These are phyloP conservation scores for Rhinella marina DNA, from an alignment of 2,797 vertebrate genomes.

Conservation along the genomic window DNA sequence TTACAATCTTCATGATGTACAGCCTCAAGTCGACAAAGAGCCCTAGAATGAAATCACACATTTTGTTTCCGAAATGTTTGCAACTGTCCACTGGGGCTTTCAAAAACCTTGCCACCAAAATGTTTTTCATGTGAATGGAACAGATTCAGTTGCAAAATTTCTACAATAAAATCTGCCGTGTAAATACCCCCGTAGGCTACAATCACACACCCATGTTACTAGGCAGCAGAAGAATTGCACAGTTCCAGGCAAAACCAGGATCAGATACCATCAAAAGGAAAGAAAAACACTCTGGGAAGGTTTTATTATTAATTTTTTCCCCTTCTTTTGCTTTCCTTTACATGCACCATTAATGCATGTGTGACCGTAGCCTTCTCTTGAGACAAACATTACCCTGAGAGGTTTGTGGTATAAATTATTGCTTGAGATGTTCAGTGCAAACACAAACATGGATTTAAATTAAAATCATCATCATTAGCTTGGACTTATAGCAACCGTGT, in stretches of 20 bases:
- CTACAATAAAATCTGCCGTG: no score
- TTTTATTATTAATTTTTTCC: no score
- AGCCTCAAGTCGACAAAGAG: no score
- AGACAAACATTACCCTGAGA: constrained; percentile 14
- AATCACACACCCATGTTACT: background rate
- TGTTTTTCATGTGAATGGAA: no score
- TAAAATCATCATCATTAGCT: background rate
- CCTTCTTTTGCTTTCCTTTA: background rate
- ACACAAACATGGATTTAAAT: background rate
- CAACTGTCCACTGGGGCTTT: no score
- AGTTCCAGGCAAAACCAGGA: background rate
- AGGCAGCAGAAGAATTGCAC: background rate
- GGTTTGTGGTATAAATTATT: background rate
- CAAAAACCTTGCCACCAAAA: no score
- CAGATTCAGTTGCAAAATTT: background rate
- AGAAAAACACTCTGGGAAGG: background rate
- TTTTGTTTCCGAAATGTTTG: no score
- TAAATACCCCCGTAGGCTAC: background rate
- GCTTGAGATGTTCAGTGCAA: constrained; percentile 1
- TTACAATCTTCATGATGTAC: no score
- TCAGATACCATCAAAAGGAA: background rate
- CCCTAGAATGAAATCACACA: no score
- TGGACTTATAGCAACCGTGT: background rate
- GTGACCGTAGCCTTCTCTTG: background rate
- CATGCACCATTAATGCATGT: background rate